These are phyloP conservation scores for Tanytarsus gracilentus DNA, from an alignment of 2,888 invertebrate genomes.

Conservation along the genomic window DNA sequence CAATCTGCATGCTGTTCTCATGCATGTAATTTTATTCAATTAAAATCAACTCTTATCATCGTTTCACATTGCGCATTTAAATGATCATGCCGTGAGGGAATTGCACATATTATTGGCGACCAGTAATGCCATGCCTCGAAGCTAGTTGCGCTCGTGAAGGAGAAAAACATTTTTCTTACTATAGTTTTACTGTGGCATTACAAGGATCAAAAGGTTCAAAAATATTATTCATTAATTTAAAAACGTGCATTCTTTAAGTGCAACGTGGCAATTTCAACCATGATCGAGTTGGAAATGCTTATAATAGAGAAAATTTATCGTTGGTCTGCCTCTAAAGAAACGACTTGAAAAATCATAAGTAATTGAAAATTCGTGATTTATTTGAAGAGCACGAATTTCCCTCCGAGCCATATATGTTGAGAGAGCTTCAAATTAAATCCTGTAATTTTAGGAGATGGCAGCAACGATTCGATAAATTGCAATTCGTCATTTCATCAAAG, in stretches of 20 bases:
- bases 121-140: too few species aligned
- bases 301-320: slow-evolving; percentile 22
- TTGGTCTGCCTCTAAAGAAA: neutral
- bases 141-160: too few species aligned
- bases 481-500: neutral
- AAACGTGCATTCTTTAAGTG: neutral
- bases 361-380: slow-evolving; percentile 25
- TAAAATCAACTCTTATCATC: neutral
- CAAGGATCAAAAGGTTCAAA: slow-evolving; percentile 19
- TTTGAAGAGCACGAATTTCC: slow-evolving; percentile 18
- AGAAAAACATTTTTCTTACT: too few species aligned
- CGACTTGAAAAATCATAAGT: slow-evolving; percentile 21
- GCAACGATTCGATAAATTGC: neutral
- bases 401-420: neutral
- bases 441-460: neutral
- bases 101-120: too few species aligned
- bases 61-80: neutral
- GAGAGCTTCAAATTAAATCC: too few species aligned
- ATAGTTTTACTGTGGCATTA: neutral
- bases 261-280: neutral
- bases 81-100: neutral
- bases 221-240: neutral
- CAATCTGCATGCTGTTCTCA: too few species aligned
- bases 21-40: slow-evolving; percentile 10
- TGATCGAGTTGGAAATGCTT: slow-evolving; percentile 16